phyloP scores from a whole-genome alignment of 1,140 invertebrate genomes.

The Venustaconcha ellipsiformis region DNA sequence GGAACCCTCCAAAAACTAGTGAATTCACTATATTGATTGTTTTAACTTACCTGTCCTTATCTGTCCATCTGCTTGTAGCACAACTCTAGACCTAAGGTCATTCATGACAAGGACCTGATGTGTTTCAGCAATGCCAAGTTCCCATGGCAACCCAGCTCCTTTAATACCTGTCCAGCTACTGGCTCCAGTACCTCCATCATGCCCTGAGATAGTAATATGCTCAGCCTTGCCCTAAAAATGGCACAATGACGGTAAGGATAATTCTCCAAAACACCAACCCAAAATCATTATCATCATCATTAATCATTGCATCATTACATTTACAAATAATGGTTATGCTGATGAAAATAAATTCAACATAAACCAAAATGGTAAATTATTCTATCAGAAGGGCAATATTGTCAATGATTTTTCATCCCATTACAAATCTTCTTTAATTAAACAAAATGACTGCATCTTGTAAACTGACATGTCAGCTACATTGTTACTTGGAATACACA shows the following conservation, averaged over 20 bases:
- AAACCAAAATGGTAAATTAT: no score
- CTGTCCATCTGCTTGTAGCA: slow-evolving; percentile 82
- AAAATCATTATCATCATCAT: no score
- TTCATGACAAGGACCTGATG: slow-evolving; percentile 96
- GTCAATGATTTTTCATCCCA: no score
- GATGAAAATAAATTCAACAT: no score
- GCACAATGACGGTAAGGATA: slow-evolving; percentile 3
- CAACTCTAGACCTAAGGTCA: slow-evolving; percentile 92
- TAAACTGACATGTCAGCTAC: no score
- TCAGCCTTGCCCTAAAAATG: slow-evolving; percentile 90
- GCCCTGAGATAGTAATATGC: slow-evolving; percentile 98
- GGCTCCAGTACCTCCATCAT: slow-evolving; percentile 98
- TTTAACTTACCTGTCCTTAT: slow-evolving; percentile 61
- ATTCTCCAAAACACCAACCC: no score
- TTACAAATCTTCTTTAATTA: no score
- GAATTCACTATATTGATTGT: not conserved
- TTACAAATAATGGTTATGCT: no score
- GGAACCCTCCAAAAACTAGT: not conserved
- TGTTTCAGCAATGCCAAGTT: slow-evolving; percentile 96
- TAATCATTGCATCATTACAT: no score
- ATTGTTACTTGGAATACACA: no score
- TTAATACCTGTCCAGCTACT: slow-evolving; percentile 97
- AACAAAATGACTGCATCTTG: no score
- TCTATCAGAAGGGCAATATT: no score
- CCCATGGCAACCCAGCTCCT: slow-evolving; percentile 96